These are phyloP conservation scores for Ursus arctos DNA, from an alignment of 2,113 vertebrate genomes.

Conservation along the genomic window DNA sequence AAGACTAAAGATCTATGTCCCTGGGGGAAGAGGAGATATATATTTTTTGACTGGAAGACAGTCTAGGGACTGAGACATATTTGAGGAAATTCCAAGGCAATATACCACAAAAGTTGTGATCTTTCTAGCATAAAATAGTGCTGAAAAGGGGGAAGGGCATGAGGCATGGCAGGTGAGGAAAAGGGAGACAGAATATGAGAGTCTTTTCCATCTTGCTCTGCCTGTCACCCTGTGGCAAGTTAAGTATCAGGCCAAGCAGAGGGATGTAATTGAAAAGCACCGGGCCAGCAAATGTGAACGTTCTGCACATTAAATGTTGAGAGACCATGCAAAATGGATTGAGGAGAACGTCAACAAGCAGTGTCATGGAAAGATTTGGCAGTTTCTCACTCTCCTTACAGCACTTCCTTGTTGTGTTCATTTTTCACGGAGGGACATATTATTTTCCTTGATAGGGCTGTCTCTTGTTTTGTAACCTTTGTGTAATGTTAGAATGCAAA, in stretches of 20 bases:
- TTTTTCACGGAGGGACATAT: slow-evolving; percentile 45
- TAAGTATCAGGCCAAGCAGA: slow-evolving; percentile 45
- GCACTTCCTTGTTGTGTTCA: background rate
- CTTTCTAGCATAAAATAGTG: background rate
- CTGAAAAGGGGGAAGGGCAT: background rate
- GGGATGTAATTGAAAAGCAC: slow-evolving; percentile 63
- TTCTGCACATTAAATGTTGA: slow-evolving; percentile 66
- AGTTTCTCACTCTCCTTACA: background rate
- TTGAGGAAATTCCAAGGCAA: background rate
- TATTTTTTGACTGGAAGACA: background rate
- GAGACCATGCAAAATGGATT: slow-evolving; percentile 61
- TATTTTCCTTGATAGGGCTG: background rate
- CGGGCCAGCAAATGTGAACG: slow-evolving; percentile 64
- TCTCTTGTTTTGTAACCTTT: background rate
- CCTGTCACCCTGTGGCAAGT: background rate
- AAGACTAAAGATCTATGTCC: background rate
- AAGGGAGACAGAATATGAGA: background rate
- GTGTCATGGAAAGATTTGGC: background rate
- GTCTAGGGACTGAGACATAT: background rate
- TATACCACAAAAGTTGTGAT: background rate
- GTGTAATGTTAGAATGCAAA: slow-evolving; percentile 48
- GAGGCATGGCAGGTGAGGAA: background rate
- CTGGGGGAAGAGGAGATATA: background rate
- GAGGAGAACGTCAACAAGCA: background rate
- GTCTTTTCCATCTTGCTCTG: background rate